Conservation (phyloP, 2,113 vertebrate species). For the Odocoileus hemionus region DNA sequence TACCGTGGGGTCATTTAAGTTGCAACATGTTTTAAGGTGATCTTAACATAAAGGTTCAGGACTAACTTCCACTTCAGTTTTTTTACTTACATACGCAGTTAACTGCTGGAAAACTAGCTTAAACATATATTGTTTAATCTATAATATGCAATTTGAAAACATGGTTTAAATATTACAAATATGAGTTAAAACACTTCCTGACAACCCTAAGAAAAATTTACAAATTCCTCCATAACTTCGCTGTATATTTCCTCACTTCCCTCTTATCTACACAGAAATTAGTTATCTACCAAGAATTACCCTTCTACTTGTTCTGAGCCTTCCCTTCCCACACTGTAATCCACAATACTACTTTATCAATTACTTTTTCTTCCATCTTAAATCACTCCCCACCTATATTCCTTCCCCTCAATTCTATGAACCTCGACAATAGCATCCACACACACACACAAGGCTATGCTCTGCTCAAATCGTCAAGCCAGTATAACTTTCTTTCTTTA, state of each 20-base stretch:
- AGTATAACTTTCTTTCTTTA: background rate
- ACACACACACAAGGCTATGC: background rate
- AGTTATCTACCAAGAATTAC: background rate
- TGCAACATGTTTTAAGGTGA: background rate
- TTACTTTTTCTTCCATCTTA: background rate
- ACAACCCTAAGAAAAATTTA: constrained; percentile 4
- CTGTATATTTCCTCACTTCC: background rate
- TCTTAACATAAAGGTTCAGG: background rate
- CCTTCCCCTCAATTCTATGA: background rate
- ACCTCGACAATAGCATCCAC: background rate
- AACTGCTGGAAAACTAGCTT: background rate
- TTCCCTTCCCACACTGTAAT: background rate
- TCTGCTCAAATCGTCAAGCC: background rate
- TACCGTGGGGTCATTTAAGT: background rate
- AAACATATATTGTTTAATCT: background rate
- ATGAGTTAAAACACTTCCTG: background rate
- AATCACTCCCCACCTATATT: background rate
- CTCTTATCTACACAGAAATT: background rate
- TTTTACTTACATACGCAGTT: constrained; percentile 2
- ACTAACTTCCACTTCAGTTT: background rate
- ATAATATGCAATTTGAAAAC: background rate
- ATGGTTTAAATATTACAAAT: background rate
- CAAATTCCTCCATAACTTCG: background rate
- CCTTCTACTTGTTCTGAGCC: background rate
- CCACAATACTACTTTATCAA: background rate